Conservation (phyloP, 2,113 vertebrate genomes). For the Pelodiscus sinensis region DNA sequence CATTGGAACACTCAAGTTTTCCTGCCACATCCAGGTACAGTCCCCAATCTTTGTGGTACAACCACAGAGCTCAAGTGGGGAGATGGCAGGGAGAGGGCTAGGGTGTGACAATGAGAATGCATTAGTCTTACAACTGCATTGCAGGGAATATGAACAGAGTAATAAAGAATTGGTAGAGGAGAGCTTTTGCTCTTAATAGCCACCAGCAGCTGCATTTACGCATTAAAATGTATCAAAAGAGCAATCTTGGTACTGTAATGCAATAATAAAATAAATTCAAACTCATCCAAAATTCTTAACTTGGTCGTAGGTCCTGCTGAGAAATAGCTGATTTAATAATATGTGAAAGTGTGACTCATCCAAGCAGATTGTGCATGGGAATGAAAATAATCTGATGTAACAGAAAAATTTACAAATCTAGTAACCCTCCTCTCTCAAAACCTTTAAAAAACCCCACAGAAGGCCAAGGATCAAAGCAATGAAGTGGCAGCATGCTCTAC, state of each 20-base stretch:
- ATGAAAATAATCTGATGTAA: constrained; percentile 71
- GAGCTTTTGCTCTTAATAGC: constrained; percentile 54
- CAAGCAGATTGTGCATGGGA: constrained; percentile 63
- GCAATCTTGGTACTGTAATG: constrained; percentile 52
- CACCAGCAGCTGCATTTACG: constrained; percentile 55
- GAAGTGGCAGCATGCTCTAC: constrained; percentile 38
- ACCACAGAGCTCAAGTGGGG: neutral
- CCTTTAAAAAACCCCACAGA: constrained; percentile 57
- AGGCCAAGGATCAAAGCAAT: constrained; percentile 70
- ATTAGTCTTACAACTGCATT: constrained; percentile 29
- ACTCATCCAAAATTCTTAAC: constrained; percentile 64
- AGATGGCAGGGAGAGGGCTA: constrained; percentile 3
- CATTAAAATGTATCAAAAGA: constrained; percentile 57
- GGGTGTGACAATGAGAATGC: neutral
- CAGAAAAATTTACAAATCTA: constrained; percentile 73
- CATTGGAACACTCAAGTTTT: neutral
- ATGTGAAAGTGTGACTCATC: constrained; percentile 70
- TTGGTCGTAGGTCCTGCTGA: constrained; percentile 37
- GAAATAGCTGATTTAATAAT: constrained; percentile 63
- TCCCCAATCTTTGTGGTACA: neutral
- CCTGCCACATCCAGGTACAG: neutral
- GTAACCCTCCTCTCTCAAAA: constrained; percentile 56
- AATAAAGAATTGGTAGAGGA: constrained; percentile 22
- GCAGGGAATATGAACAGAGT: constrained; percentile 13
- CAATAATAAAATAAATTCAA: constrained; percentile 66